Evolutionary conservation across 1,140 invertebrate genomes (phyloP).

Genomic region (Papilio dardanus): DNA sequence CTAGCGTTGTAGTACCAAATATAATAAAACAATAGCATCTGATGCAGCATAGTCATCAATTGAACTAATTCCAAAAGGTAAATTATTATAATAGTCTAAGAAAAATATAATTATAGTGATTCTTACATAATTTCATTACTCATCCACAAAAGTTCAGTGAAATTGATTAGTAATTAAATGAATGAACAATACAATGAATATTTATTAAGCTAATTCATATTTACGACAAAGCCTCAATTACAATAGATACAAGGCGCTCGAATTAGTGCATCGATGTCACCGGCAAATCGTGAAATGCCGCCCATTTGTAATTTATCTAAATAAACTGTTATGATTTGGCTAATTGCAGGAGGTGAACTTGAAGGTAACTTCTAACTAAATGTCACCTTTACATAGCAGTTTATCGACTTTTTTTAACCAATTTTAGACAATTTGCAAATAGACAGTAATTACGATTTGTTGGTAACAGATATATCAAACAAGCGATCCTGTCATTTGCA

Average conservation of each 20-base stretch:
- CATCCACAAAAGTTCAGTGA: constrained; percentile 18
- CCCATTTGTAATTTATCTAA: neutral
- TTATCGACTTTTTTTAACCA: no score
- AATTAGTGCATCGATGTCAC: constrained; percentile 60
- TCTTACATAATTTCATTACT: constrained; percentile 5
- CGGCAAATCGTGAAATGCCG: neutral
- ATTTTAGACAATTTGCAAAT: neutral
- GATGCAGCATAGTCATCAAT: no score
- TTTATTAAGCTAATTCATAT: constrained; percentile 19
- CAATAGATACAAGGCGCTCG: constrained; percentile 56
- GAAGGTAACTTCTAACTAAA: no score
- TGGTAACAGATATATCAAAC: constrained; percentile 40
- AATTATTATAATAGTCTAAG: neutral
- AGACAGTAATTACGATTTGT: neutral
- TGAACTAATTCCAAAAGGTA: neutral
- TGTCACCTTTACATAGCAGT: no score
- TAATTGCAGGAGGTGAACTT: no score
- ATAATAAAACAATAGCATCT: no score
- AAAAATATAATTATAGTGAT: neutral
- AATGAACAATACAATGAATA: constrained; percentile 22
- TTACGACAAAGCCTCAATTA: constrained; percentile 39
- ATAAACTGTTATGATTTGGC: neutral
- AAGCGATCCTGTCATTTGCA: constrained; percentile 45
- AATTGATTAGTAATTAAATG: constrained; percentile 14
- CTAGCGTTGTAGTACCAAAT: no score